Evolutionary conservation across 2,113 vertebrate genomes (phyloP).

Genomic region (Tor tambroides): DNA sequence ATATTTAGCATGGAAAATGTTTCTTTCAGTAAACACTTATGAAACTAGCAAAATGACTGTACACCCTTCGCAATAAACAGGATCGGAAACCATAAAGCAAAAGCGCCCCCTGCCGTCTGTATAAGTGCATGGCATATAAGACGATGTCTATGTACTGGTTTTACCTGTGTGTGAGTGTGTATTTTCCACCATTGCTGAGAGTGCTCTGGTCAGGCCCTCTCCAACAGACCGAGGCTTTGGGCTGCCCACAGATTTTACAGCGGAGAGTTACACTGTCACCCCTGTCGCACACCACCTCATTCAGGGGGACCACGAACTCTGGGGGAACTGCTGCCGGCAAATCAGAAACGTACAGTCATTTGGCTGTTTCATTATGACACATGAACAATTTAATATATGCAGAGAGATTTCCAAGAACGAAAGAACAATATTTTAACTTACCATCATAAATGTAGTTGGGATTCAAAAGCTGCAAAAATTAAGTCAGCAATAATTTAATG

Average conservation of each 20-base stretch:
- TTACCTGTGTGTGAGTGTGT: conserved; percentile 91
- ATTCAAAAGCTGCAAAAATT: conserved; percentile 88
- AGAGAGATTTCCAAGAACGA: not conserved
- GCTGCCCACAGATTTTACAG: conserved; percentile 93
- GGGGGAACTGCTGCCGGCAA: conserved; percentile 81
- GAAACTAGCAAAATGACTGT: conserved; percentile 2
- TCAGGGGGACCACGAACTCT: conserved; percentile 92
- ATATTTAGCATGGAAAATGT: not conserved
- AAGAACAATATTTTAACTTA: conserved; percentile 72
- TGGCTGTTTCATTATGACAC: not conserved
- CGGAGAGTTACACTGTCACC: conserved; percentile 91
- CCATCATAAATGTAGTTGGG: conserved; percentile 98
- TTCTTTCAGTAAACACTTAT: not conserved
- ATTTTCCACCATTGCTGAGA: conserved; percentile 86
- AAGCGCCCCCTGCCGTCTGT: conserved; percentile 8
- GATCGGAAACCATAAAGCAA: not conserved
- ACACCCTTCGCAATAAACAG: not conserved
- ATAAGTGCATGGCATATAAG: not conserved
- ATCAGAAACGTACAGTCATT: not conserved
- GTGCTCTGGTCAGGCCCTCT: conserved; percentile 89
- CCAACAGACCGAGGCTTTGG: conserved; percentile 89
- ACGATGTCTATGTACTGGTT: not conserved
- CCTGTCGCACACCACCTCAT: conserved; percentile 90
- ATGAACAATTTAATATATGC: not conserved
- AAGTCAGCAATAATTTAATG: not conserved